phyloP scores from a whole-genome alignment of 2,888 invertebrate genomes.

The Molanna angustata region DNA sequence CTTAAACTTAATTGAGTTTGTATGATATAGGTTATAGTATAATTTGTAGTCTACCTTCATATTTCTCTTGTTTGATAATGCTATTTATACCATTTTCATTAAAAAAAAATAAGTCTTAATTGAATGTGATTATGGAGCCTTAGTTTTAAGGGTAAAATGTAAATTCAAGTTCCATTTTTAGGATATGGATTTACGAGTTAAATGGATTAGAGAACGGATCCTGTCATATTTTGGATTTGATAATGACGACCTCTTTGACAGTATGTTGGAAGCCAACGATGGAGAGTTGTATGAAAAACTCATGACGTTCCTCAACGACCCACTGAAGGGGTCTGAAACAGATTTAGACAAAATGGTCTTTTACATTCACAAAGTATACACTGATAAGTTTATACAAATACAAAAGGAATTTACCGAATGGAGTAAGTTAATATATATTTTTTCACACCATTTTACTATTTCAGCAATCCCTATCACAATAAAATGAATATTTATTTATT shows the following conservation, averaged over 20 bases:
- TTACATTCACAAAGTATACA: constrained; percentile 66
- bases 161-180: background rate
- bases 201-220: constrained; percentile 69
- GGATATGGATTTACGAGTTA: constrained; percentile 55
- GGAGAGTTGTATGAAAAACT: constrained; percentile 54
- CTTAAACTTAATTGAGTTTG: no score
- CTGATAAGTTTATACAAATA: constrained; percentile 63
- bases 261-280: constrained; percentile 53
- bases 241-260: constrained; percentile 57
- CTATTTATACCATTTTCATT: no score
- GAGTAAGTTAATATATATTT: constrained; percentile 63
- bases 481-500: no score
- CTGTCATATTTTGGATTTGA: constrained; percentile 56
- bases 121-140: no score
- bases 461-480: no score
- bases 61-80: no score
- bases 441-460: no score
- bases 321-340: constrained; percentile 46
- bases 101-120: no score
- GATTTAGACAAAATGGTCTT: constrained; percentile 59
- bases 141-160: no score
- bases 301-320: constrained; percentile 53
- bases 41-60: no score
- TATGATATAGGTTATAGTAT: no score
- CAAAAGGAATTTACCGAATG: constrained; percentile 76